Conservation (phyloP, 2,113 vertebrate genomes). For the Australoheros scitulus region DNA sequence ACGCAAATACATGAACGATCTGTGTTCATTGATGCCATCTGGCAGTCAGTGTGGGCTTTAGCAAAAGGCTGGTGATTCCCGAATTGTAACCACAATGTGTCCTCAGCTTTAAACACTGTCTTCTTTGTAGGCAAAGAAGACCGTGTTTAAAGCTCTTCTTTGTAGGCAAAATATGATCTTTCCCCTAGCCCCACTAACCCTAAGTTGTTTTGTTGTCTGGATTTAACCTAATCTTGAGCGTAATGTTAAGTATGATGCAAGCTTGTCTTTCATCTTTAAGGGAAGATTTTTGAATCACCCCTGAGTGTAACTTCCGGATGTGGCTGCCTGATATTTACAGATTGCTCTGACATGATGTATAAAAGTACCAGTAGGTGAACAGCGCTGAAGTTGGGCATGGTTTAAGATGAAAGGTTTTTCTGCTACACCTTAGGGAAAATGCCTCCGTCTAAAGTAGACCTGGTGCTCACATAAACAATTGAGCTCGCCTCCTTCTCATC, state of each 20-base stretch:
- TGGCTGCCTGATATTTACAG: not conserved
- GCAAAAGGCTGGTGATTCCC: not conserved
- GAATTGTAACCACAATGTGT: not conserved
- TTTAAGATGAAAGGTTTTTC: constrained; percentile 1
- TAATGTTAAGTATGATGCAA: not conserved
- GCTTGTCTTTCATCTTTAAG: not conserved
- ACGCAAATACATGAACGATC: not conserved
- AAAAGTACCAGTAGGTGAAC: not conserved
- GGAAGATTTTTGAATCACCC: not conserved
- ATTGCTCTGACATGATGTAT: not conserved
- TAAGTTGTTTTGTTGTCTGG: not conserved
- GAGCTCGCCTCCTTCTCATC: constrained; percentile 15
- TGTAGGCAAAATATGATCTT: not conserved
- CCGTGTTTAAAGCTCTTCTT: too few species aligned
- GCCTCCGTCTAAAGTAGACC: constrained; percentile 20
- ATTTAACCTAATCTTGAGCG: not conserved
- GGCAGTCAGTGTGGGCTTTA: not conserved
- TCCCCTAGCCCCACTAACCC: not conserved
- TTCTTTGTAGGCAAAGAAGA: not conserved
- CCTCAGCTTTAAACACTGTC: not conserved
- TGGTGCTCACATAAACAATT: not conserved
- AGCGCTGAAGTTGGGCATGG: not conserved
- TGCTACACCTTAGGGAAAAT: not conserved
- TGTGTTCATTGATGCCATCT: not conserved
- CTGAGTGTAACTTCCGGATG: not conserved